phyloP scores from a whole-genome alignment of 2,888 invertebrate species.

The Pristionchus exspectatus region DNA sequence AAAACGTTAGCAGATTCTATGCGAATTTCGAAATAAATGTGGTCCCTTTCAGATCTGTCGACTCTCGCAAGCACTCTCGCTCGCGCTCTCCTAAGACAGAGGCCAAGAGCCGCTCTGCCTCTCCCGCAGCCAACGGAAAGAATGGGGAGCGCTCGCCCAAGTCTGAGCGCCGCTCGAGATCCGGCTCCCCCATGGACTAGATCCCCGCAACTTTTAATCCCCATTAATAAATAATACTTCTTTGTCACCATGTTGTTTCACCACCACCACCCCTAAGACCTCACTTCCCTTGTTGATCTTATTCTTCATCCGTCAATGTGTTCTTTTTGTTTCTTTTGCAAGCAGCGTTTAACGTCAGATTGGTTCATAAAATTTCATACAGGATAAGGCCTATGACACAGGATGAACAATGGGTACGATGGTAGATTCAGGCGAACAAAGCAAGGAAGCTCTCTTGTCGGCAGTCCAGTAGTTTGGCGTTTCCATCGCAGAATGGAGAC shows the following conservation, averaged over 20 bases:
- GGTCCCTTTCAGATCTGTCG: not conserved
- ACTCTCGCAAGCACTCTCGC: slow-evolving; percentile 45
- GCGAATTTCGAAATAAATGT: not conserved
- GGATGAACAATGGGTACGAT: not conserved
- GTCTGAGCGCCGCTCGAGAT: not conserved
- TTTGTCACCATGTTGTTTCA: not conserved
- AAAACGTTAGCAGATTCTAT: too few relatives aligned
- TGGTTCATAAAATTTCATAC: not conserved
- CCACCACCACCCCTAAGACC: not conserved
- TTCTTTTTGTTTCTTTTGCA: not conserved
- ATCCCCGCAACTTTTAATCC: not conserved
- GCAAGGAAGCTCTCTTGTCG: slow-evolving; percentile 18
- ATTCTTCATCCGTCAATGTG: not conserved
- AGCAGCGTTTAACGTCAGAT: not conserved
- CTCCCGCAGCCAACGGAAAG: slow-evolving; percentile 36
- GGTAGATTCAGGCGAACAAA: not conserved
- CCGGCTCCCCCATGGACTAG: slow-evolving; percentile 43
- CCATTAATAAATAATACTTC: not conserved
- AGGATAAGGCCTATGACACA: not conserved
- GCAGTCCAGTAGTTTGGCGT: slow-evolving; percentile 21
- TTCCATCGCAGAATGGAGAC: slow-evolving; percentile 22
- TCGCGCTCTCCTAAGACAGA: slow-evolving; percentile 38
- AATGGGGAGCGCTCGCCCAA: not conserved
- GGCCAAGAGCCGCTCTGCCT: not conserved
- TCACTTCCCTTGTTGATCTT: not conserved